Evolutionary conservation across 1,140 invertebrate genomes (phyloP), one percentile per base, ranked within the genome.

Genomic region (Drosophila lacteicornis): DNA sequence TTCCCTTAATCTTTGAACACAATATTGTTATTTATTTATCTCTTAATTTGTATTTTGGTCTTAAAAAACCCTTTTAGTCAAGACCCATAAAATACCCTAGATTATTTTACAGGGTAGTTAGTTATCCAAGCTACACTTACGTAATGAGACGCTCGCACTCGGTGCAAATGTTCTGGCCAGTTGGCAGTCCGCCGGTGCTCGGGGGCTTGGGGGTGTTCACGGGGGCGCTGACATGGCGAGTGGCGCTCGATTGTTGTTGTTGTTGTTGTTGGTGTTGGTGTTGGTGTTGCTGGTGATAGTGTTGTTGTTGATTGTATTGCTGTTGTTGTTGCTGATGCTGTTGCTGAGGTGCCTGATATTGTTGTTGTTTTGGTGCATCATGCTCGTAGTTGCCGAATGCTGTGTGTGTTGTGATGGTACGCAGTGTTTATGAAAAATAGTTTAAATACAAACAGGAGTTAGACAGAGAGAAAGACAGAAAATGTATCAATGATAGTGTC

Each of bases 91-190:
- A 22, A 45, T 43, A 61, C 57, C 56, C 40, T 2, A 12, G 40
- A 25, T 65, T 17, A 43, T 15, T 45, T 62, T 61, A 27, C 13
- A 43, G 56, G 19, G 4, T 30, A 5, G 27, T 62, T 30, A 45
- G 22, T 25, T 25, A 25, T 25, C 22, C 22, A 25, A 25, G 22
- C 22, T 25, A 25, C 22, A 97, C 97, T 97, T 97, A 98, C 97
- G 97, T 97, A 93, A 98, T 98, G 88, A 98, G 95, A 92, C 97
- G 95, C 93, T 98, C 97, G 94, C 97, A 98, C 86, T 98, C 97
- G 68, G 96, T 96, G 94, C 97, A 98, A 93, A 98, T 96, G 93
- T 98, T 98, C 93, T 97, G 97, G 92, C 97, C 96, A 69, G 96
- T 95, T 79, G 96, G 95, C 67, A 97, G 94, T 91, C 95, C 95